Percentiles rank a stretch among this genome's conserved stretches.
These are phyloP conservation scores for Bubo scandiacus DNA, from an alignment of 2,113 vertebrate species.

Conservation along the genomic window DNA sequence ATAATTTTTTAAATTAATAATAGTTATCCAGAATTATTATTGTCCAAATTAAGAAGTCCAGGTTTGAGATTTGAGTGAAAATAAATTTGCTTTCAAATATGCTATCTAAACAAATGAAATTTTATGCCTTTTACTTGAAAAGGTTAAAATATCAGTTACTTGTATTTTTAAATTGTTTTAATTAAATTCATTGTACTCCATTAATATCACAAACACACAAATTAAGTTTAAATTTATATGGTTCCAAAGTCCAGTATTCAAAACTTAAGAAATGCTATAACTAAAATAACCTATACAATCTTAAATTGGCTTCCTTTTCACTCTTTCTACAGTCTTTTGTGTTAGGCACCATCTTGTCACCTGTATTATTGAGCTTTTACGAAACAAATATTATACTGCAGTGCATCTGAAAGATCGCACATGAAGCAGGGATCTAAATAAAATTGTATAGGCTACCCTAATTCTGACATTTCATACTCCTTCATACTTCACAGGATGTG, in stretches of 20 bases:
- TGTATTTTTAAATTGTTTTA: neutral
- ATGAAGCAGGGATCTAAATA: neutral
- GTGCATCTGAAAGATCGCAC: neutral
- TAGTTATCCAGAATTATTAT: neutral
- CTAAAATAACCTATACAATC: neutral
- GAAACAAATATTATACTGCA: neutral
- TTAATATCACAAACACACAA: neutral
- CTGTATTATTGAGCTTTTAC: neutral
- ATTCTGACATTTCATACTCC: neutral
- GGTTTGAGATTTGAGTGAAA: neutral
- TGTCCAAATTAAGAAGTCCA: neutral
- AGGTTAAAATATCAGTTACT: neutral
- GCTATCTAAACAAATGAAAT: neutral
- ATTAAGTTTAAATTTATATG: neutral
- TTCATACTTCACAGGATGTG: neutral
- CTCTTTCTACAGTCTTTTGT: neutral
- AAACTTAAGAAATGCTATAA: neutral
- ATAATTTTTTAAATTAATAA: neutral
- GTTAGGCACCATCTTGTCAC: neutral
- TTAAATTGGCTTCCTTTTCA: neutral
- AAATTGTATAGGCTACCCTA: neutral
- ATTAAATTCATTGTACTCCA: neutral
- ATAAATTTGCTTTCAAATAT: neutral
- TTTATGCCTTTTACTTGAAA: neutral
- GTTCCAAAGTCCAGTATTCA: neutral